Evolutionary conservation across 2,888 invertebrate genomes (phyloP), one percentile per base, ranked within the genome.

Genomic region (Tenthredo amoena): DNA sequence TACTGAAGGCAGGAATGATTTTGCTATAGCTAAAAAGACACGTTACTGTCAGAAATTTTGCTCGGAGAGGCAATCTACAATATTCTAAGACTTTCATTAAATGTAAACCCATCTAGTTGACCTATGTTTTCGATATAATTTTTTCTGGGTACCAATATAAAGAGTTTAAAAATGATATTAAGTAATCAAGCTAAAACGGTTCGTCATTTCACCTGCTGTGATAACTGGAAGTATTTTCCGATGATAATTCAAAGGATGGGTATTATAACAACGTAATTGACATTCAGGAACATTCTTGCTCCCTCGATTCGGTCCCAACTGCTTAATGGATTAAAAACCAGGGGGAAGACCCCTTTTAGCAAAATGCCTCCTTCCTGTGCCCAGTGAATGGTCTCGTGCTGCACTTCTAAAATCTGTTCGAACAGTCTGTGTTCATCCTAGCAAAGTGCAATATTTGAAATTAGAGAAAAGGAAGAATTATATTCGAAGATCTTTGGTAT

Each of bases 211-310:
- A 68, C 34, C 68, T 68, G 34, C 34, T 68, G 68, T 34, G 68
- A 68, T 68, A 34, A 26, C 21, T 68, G 68, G 68, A 74, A 43
- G 43, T 43, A 74, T 26, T 74, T 74, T 74, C 72, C 40, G n/a
- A 81, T 58, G 37, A 37, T 26, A 40, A 26, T 50, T 81, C 62
- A 40, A 37, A 62, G 58, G 81, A 40, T 81, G 81, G 37, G 58
- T 62, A 81, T 62, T 62, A 62, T 81, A 62, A 62, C 40, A 81
- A 40, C 77, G n/a, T 81, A 81, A 81, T 81, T 81, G 81, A 62
- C 89, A 90, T 88, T 89, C 90, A 92, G 91, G 90, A 92, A 92
- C 90, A 93, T 92, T 92, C 93, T 93, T 93, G 93, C 90, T 92
- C 91, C 91, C 92, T 90, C 90, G 90, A 89, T 87, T 88, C 87